phyloP scores from a whole-genome alignment of 2,888 invertebrate genomes.

The Podotricha telesiphe region DNA sequence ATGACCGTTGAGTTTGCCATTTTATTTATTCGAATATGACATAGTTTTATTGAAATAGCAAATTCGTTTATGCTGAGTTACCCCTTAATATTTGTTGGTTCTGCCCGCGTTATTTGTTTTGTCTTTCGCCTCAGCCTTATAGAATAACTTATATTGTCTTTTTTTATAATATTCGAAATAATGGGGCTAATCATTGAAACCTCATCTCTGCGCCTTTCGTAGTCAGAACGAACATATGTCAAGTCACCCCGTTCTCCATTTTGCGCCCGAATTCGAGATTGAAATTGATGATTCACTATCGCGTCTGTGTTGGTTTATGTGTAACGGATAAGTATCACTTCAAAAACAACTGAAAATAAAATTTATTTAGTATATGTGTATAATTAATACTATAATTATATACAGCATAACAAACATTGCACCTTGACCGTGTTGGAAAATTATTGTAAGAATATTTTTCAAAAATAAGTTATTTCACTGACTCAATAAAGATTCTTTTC shows the following conservation, averaged over 20 bases:
- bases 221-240: too few species aligned
- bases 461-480: background rate
- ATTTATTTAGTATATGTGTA: too few species aligned
- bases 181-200: too few species aligned
- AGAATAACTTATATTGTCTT: background rate
- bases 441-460: background rate
- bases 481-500: background rate
- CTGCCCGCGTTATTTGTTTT: conserved; percentile 4
- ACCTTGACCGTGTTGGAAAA: background rate
- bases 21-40: conserved; percentile 17
- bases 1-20: background rate
- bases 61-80: conserved; percentile 20
- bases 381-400: too few species aligned
- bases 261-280: too few species aligned
- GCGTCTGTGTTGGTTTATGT: too few species aligned
- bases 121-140: background rate
- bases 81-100: conserved; percentile 10
- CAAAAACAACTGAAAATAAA: too few species aligned
- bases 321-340: too few species aligned
- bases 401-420: background rate
- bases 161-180: too few species aligned
- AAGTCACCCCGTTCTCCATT: too few species aligned
- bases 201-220: too few species aligned
- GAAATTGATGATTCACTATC: too few species aligned
- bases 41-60: conserved; percentile 24